These are phyloP conservation scores for Ophion obscuratus DNA, from an alignment of 2,888 invertebrate species.

Conservation along the genomic window DNA sequence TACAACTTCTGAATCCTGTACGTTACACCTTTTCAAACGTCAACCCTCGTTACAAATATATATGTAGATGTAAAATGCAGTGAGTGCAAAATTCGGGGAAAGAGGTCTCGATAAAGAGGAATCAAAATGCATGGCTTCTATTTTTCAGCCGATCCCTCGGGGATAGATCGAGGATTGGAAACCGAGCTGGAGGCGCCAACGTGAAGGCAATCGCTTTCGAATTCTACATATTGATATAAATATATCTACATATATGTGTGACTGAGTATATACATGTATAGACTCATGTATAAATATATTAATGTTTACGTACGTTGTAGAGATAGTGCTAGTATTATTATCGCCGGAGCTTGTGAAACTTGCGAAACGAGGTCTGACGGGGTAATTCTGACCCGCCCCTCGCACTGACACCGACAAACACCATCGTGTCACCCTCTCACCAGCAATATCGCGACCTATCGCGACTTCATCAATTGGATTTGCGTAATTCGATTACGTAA, in stretches of 20 bases:
- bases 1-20: not conserved
- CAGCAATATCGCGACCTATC: slow-evolving; percentile 65
- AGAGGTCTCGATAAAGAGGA: slow-evolving; percentile 38
- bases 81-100: not conserved
- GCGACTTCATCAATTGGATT: slow-evolving; percentile 75
- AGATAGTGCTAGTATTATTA: slow-evolving; percentile 40
- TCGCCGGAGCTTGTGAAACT: slow-evolving; percentile 48
- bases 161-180: slow-evolving; percentile 40
- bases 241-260: not conserved
- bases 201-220: slow-evolving; percentile 38
- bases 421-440: slow-evolving; percentile 14
- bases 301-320: not conserved
- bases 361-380: slow-evolving; percentile 33
- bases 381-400: slow-evolving; percentile 43
- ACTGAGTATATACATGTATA: slow-evolving; percentile 16
- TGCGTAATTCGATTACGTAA: slow-evolving; percentile 75
- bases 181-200: slow-evolving; percentile 31
- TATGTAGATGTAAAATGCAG: slow-evolving; percentile 1
- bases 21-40: not conserved
- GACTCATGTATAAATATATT: not conserved
- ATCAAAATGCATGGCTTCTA: slow-evolving; percentile 64
- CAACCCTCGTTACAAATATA: not conserved
- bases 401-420: slow-evolving; percentile 23
- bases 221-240: slow-evolving; percentile 5
- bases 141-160: slow-evolving; percentile 46